These are phyloP conservation scores for Capitella teleta DNA, from an alignment of 1,140 invertebrate species.

Conservation along the genomic window DNA sequence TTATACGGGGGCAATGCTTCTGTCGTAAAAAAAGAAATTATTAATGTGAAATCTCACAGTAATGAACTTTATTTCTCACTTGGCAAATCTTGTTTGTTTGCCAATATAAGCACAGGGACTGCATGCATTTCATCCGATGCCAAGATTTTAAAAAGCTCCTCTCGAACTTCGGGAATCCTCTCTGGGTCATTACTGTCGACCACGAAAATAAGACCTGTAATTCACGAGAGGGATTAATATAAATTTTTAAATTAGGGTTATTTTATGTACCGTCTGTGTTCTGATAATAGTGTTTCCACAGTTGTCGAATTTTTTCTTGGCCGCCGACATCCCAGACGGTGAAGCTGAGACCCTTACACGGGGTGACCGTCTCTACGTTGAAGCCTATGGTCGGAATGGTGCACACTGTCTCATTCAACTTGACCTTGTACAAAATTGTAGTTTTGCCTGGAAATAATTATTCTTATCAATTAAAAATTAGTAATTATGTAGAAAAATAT, in stretches of 20 bases:
- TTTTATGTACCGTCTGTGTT: conserved; percentile 34
- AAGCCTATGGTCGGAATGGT: conserved; percentile 41
- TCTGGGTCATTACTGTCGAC: conserved; percentile 18
- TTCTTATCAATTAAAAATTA: background rate
- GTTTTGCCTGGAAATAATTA: conserved; percentile 29
- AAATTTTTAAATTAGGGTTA: background rate
- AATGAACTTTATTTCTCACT: background rate
- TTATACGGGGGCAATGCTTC: conserved; percentile 18
- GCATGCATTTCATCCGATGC: conserved; percentile 22
- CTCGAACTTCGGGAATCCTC: conserved; percentile 14
- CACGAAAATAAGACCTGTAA: conserved; percentile 18
- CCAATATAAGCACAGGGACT: conserved; percentile 35
- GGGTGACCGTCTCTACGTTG: conserved; percentile 32
- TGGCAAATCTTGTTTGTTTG: conserved; percentile 35
- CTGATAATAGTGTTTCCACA: conserved; percentile 41
- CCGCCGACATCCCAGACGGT: conserved; percentile 46
- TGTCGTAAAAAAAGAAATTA: conserved; percentile 9
- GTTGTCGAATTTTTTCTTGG: conserved; percentile 40
- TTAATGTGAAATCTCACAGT: background rate
- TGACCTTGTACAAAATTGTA: conserved; percentile 97
- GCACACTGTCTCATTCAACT: conserved; percentile 60
- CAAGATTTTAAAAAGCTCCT: conserved; percentile 6
- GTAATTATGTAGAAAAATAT: background rate
- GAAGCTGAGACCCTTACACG: conserved; percentile 39
- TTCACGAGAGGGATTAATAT: background rate